Evolutionary conservation across 2,797 vertebrate genomes (phyloP).

Genomic region (Craterocephalus amniculus): DNA sequence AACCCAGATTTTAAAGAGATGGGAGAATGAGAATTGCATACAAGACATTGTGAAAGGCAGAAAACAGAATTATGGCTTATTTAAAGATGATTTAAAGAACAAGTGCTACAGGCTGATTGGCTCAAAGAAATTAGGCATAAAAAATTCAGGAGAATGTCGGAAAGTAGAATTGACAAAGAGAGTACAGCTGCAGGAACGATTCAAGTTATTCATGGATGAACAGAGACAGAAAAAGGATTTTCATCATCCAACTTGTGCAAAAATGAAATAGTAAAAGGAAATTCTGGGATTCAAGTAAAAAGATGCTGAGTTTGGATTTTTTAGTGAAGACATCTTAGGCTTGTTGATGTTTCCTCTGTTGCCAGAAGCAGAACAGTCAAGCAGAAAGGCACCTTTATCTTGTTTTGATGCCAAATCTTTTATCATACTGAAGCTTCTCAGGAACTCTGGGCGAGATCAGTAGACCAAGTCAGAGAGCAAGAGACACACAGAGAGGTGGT

Average conservation of each 20-base stretch:
- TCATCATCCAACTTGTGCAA: neutral
- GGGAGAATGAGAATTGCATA: neutral
- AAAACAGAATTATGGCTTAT: neutral
- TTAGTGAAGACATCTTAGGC: conserved; percentile 45
- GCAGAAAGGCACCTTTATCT: conserved; percentile 64
- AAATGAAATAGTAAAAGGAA: neutral
- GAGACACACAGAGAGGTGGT: conserved; percentile 17
- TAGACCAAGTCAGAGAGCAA: conserved; percentile 28
- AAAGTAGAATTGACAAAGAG: neutral
- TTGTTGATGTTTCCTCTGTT: conserved; percentile 26
- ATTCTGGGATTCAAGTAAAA: conserved; percentile 6
- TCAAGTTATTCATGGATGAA: neutral
- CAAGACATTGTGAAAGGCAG: neutral
- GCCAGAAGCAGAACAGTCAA: conserved; percentile 44
- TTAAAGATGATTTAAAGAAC: neutral
- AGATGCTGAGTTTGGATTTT: neutral
- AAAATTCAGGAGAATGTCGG: neutral
- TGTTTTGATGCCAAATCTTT: conserved; percentile 61
- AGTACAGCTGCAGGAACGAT: neutral
- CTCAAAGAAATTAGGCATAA: neutral
- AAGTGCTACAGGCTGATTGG: too few species aligned
- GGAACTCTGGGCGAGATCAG: conserved; percentile 54
- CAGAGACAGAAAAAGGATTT: neutral
- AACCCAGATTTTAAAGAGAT: neutral
- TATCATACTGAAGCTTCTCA: conserved; percentile 38